Evolutionary conservation across 1,140 invertebrate genomes (phyloP).

Genomic region (Leptinotarsa texana): DNA sequence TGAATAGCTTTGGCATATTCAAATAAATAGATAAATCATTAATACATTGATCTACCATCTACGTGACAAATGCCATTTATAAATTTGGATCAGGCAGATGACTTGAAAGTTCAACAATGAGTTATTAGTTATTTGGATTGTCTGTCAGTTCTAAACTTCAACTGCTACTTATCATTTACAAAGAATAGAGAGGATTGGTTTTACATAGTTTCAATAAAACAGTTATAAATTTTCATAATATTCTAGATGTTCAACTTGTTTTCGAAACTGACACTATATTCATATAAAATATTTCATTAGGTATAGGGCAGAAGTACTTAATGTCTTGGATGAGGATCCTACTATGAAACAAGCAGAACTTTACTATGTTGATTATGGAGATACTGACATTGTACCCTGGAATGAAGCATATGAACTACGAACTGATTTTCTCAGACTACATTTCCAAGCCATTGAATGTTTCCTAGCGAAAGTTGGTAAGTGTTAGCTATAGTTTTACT

Average conservation of each 20-base stretch:
- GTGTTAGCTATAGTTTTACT: constrained; percentile 11
- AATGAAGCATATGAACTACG: constrained; percentile 69
- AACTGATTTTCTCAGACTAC: constrained; percentile 72
- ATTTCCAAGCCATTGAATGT: constrained; percentile 80
- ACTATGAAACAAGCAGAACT: constrained; percentile 64
- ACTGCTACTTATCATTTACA: too few relatives aligned
- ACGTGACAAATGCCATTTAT: too few relatives aligned
- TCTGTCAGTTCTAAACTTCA: too few relatives aligned
- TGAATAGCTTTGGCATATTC: too few relatives aligned
- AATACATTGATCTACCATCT: too few relatives aligned
- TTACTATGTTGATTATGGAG: constrained; percentile 82
- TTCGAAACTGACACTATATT: not conserved
- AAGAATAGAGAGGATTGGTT: too few relatives aligned
- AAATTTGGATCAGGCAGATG: too few relatives aligned
- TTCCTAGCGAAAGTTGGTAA: constrained; percentile 71
- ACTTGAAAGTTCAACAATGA: too few relatives aligned
- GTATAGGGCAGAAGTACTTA: constrained; percentile 62
- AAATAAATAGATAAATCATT: too few relatives aligned
- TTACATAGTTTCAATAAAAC: too few relatives aligned
- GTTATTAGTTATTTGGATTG: too few relatives aligned
- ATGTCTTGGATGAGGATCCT: constrained; percentile 62
- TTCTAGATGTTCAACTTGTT: not conserved
- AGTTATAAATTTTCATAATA: too few relatives aligned
- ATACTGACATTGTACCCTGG: constrained; percentile 66
- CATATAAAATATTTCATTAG: constrained; percentile 28